phyloP scores from a whole-genome alignment of 2,797 vertebrate genomes.

The Nyctibius grandis region DNA sequence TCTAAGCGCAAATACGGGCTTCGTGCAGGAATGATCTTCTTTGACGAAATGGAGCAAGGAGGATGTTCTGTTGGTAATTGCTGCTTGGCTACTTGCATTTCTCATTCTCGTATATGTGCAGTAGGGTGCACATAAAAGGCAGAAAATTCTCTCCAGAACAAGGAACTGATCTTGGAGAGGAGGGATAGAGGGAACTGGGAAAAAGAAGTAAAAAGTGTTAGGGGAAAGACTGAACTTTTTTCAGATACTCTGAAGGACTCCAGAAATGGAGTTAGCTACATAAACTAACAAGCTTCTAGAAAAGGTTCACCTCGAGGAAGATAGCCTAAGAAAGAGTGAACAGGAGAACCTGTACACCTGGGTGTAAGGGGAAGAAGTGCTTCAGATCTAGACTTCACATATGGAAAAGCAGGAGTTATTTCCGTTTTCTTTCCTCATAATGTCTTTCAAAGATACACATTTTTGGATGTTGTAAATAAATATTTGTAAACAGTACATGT shows the following conservation, averaged over 20 bases:
- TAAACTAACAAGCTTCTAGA: background rate
- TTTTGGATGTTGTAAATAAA: background rate
- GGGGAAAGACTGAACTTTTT: background rate
- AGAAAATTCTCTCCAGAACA: background rate
- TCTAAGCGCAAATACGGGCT: background rate
- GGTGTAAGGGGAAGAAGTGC: background rate
- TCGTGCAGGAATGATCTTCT: background rate
- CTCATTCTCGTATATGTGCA: background rate
- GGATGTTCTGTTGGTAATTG: background rate
- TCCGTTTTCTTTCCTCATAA: background rate
- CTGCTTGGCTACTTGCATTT: background rate
- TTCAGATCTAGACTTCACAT: background rate
- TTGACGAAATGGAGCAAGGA: background rate
- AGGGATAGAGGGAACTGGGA: background rate
- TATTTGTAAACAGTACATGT: background rate
- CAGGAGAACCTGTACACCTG: background rate
- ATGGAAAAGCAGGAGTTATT: background rate
- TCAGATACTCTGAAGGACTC: background rate
- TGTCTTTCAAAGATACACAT: background rate
- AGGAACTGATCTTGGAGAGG: background rate
- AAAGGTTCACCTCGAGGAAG: background rate
- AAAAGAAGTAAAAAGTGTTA: background rate
- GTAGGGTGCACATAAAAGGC: background rate
- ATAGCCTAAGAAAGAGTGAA: background rate
- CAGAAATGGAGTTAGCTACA: background rate